phyloP scores from a whole-genome alignment of 37 sponge, comb jelly and placozoan species.

The Dysidea cf. avara region DNA sequence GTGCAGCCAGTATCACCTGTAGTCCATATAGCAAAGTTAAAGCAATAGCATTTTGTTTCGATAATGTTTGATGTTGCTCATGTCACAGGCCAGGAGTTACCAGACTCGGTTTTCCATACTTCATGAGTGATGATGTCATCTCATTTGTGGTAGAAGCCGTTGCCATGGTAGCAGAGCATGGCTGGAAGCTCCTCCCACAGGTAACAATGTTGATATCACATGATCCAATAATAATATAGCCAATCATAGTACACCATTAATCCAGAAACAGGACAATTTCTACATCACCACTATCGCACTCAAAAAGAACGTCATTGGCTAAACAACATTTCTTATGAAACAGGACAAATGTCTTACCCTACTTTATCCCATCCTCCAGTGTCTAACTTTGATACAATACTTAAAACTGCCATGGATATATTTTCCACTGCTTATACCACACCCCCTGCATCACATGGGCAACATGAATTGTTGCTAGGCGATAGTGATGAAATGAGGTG shows the following conservation, averaged over 20 bases:
- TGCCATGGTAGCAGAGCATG: slow-evolving; percentile 80
- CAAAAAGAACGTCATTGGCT: slow-evolving; percentile 68
- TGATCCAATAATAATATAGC: not conserved
- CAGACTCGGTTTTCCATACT: slow-evolving; percentile 76
- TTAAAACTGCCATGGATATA: not conserved
- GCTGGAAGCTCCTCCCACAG: slow-evolving; percentile 88
- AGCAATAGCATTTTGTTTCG: not conserved
- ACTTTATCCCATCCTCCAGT: not conserved
- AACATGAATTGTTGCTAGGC: slow-evolving; percentile 47
- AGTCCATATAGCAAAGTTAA: not conserved
- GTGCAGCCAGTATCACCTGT: not conserved
- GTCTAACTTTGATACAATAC: slow-evolving; percentile 23
- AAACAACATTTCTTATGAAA: slow-evolving; percentile 49
- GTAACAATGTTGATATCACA: slow-evolving; percentile 12
- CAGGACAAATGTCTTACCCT: slow-evolving; percentile 34
- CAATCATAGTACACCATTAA: slow-evolving; percentile 51
- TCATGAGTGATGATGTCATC: slow-evolving; percentile 59
- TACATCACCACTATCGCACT: slow-evolving; percentile 41
- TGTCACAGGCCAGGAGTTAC: slow-evolving; percentile 75
- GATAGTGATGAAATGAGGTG: slow-evolving; percentile 64
- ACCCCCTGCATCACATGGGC: slow-evolving; percentile 5
- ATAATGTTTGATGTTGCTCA: not conserved
- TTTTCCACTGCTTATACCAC: too few species aligned
- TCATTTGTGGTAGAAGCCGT: slow-evolving; percentile 75
- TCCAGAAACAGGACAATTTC: slow-evolving; percentile 71